A percentile compares a stretch with the other conserved stretches of the same genome.
Conservation (phyloP, 1,140 invertebrate genomes). For the Caenorhabditis remanei region DNA sequence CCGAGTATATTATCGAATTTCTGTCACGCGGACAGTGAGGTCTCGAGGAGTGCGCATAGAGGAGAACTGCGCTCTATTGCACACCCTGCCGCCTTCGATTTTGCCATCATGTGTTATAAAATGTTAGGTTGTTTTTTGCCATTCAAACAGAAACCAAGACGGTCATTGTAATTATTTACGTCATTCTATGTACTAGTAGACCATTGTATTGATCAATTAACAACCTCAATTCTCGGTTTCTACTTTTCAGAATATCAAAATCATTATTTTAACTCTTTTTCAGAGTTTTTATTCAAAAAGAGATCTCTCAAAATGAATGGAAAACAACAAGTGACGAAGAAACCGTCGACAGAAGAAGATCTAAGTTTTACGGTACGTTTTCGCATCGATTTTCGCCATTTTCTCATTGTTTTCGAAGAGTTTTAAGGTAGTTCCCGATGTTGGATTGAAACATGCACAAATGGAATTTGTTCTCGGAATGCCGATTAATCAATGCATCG, state of each 20-base stretch:
- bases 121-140: too few relatives aligned
- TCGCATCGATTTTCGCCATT: not conserved
- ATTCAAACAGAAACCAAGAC: too few relatives aligned
- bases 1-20: not conserved
- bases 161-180: too few relatives aligned
- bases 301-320: slow-evolving; percentile 2
- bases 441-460: slow-evolving; percentile 73
- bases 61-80: not conserved
- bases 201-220: too few relatives aligned
- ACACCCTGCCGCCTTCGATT: not conserved
- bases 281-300: not conserved
- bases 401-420: slow-evolving; percentile 39
- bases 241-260: too few relatives aligned
- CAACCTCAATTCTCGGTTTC: too few relatives aligned
- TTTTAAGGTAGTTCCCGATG: slow-evolving; percentile 75
- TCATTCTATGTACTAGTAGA: too few relatives aligned
- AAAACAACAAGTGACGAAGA: slow-evolving; percentile 45
- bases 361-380: slow-evolving; percentile 34
- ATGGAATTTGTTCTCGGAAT: slow-evolving; percentile 73
- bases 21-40: not conserved
- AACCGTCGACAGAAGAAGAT: slow-evolving; percentile 30
- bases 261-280: not conserved
- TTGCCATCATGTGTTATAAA: slow-evolving; percentile 29
- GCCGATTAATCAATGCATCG: slow-evolving; percentile 76
- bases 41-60: not conserved